Evolutionary conservation across 1,140 invertebrate species (phyloP).

Genomic region (Tetramorium alpestre): DNA sequence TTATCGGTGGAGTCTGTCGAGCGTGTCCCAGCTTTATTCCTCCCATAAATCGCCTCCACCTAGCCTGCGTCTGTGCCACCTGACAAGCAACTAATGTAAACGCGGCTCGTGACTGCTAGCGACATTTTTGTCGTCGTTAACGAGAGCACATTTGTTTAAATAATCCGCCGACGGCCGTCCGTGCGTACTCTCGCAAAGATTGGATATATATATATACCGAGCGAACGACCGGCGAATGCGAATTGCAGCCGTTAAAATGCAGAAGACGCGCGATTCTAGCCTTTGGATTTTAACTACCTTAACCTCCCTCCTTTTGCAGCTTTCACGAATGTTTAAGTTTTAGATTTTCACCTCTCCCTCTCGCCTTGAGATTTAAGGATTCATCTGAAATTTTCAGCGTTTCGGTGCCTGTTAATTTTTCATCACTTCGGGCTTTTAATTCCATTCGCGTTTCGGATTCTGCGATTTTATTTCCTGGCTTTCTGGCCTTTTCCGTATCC

Average conservation of each 20-base stretch:
- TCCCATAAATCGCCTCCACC: constrained; percentile 46
- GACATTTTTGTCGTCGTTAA: constrained; percentile 53
- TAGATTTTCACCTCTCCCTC: neutral
- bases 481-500: neutral
- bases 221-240: constrained; percentile 6
- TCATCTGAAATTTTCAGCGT: neutral
- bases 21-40: constrained; percentile 60
- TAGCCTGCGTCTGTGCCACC: constrained; percentile 53
- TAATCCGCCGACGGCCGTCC: constrained; percentile 29
- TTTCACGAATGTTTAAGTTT: neutral
- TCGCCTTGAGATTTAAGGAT: neutral
- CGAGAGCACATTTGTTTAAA: constrained; percentile 66
- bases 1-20: constrained; percentile 57
- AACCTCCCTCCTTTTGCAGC: neutral
- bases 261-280: neutral
- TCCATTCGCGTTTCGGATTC: neutral
- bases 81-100: constrained; percentile 73
- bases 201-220: neutral
- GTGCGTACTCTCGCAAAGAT: neutral
- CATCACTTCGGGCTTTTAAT: neutral
- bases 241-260: neutral
- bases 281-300: neutral
- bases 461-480: neutral
- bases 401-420: neutral
- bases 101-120: constrained; percentile 54